These are phyloP conservation scores for Brachionus plicatilis DNA, from an alignment of 1,140 invertebrate genomes.

Conservation along the genomic window DNA sequence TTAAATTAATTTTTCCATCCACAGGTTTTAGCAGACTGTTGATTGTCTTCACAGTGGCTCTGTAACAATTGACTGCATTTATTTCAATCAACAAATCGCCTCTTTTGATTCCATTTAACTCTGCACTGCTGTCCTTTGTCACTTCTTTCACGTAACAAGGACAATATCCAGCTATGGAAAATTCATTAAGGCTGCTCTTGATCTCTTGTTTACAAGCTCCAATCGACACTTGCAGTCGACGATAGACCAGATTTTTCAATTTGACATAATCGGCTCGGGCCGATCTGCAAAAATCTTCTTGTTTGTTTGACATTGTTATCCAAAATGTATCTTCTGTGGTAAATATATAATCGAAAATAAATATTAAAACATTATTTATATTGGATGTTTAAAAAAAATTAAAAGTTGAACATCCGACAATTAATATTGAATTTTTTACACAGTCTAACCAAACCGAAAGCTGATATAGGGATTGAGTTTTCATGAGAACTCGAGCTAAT, in stretches of 20 bases:
- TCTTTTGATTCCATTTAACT: background rate
- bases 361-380: background rate
- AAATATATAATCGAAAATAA: too few relatives aligned
- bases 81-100: background rate
- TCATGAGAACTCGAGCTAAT: background rate
- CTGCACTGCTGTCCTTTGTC: background rate
- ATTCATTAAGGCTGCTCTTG: background rate
- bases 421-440: background rate
- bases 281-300: background rate
- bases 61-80: slow-evolving; percentile 7
- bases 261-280: background rate
- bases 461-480: background rate
- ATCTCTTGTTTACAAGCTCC: background rate
- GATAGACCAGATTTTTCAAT: slow-evolving; percentile 17
- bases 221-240: background rate
- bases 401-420: slow-evolving; percentile 21
- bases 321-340: background rate
- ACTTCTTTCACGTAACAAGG: background rate
- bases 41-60: background rate
- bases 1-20: background rate
- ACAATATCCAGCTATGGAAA: background rate
- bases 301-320: background rate
- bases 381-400: background rate
- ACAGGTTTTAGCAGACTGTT: background rate
- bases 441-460: background rate